Base-by-base conservation (phyloP, 1,140 invertebrate species). In the Metopolophium dirhodum region DNA sequence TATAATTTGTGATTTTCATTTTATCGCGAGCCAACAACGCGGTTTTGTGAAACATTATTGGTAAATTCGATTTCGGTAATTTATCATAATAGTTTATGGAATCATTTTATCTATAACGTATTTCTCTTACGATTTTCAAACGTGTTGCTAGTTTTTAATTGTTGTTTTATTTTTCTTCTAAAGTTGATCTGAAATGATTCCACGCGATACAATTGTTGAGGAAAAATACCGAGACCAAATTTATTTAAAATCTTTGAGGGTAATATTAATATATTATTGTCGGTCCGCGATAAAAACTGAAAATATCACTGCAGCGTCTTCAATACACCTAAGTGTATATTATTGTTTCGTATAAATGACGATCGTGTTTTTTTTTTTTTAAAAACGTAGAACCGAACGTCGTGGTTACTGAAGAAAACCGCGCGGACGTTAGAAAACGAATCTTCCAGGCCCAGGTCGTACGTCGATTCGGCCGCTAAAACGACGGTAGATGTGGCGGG, bases 371-470 rank as follows among this genome's bases (percentile, higher is more conserved):
- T 88, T 54, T 35, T 22, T 54, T 54, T 77, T 18, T n/a, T n/a
- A 61, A 30, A 77, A 77, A n/a, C 11, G 4, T 14, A 88, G 61
- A 94, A 90, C 35, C 86, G 94, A 49, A 94, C 94, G 23, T 94
- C 94, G 94, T 96, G 96, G 95, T 96, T 96, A 94, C 95, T 96
- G 90, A 95, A 96, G 94, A 96, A 96, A 94, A 94, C 96, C 94
- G 95, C 96, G 54, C 95, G 95, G 90, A 96, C 96, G 82, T 95
- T 96, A 94, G 94, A 94, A 91, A 94, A 93, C 26, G 93, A 68
- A 83, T 57, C 93, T 45, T 77, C 93, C 91, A 95, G 97, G 93
- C 97, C 97, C 4, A 95, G 96, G 68, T 97, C 97, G 0, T 97
- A 97, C 94, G 96, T 97, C 18, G 96, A 97, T 94, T 96, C 95